Base-by-base conservation (phyloP, 2,113 vertebrate genomes). In the Pelvicachromis taeniatus region DNA sequence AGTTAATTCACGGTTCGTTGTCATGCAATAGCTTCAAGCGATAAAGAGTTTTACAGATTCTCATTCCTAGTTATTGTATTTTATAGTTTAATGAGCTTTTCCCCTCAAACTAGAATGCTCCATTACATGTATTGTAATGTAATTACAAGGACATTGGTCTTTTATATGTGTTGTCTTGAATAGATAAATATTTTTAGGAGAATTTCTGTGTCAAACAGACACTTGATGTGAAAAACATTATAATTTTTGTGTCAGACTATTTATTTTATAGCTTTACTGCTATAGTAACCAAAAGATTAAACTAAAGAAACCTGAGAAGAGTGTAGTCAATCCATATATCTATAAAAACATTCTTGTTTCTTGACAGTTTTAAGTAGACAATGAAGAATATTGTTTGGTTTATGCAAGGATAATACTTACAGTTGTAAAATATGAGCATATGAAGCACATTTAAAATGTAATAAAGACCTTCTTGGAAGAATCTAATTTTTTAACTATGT, bases 381-480 rank as follows among this genome's bases (percentile, higher is more conserved):
- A 78, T 58, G 1, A 79, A 80, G 10, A 45, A 3, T 52, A 50
- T 3, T 42, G 19, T 38, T 81, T 8, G 54, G 7, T 85, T 42
- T n/a, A 55, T 3, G 0, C 23, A 45, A 63, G 3, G 7, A 78
- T 59, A 29, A n/a, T 79, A 26, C 80, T 81, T 65, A 42, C 54
- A 68, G 13, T 31, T 79, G 63, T 85, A 42, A 77, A 82, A 81
- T 40, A 54, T 45, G 9, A 82, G 17, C 56, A 21, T 50, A 40
- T 63, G 4, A 78, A 86, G 14, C 26, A 42, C 1, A 58, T 45
- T 54, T 58, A 5, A 83, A 35, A 63, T 87, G 50, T 40, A 94
- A 94, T 92, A 93, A 94, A 93, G 11, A 8, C 10, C 73, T 42
- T 82, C 6, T 54, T 86, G n/a, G 42, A 78, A 59, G 21, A 87